Evolutionary conservation across 2,888 invertebrate species (phyloP).

Genomic region (Torymus texanus): DNA sequence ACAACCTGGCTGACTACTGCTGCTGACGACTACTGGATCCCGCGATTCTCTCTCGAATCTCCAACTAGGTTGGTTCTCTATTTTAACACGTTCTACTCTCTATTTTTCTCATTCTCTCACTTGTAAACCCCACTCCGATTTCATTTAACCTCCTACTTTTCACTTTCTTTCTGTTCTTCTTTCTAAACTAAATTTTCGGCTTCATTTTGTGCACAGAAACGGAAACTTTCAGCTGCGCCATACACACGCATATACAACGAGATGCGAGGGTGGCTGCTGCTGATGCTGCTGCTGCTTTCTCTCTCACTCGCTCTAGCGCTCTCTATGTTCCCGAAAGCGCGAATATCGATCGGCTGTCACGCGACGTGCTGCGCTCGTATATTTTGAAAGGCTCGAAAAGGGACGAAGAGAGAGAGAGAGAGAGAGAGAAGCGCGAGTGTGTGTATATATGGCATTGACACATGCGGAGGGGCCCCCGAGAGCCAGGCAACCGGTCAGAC

Average conservation of each 20-base stretch:
- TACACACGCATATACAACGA: background rate
- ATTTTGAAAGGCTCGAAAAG: constrained; percentile 51
- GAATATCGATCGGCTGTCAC: constrained; percentile 61
- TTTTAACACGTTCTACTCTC: background rate
- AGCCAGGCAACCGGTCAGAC: constrained; percentile 71
- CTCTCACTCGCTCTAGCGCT: too few species aligned
- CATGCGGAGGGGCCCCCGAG: constrained; percentile 57
- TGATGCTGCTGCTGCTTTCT: too few species aligned
- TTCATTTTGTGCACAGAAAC: background rate
- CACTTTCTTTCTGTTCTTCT: too few species aligned
- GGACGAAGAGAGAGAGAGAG: background rate
- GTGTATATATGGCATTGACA: too few species aligned
- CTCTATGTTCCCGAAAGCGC: too few species aligned
- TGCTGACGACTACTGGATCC: background rate
- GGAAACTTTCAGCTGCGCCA: too few species aligned
- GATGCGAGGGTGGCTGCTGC: constrained; percentile 1
- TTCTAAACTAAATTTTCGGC: background rate
- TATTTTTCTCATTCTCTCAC: background rate
- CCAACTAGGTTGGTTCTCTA: constrained; percentile 23
- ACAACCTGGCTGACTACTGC: background rate
- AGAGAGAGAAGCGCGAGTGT: too few species aligned
- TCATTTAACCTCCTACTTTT: background rate
- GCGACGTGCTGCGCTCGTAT: constrained; percentile 60
- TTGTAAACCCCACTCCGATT: background rate
- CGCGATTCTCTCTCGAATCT: background rate